Base-by-base conservation (phyloP, 2,113 vertebrate species). In the Silurus glanis region DNA sequence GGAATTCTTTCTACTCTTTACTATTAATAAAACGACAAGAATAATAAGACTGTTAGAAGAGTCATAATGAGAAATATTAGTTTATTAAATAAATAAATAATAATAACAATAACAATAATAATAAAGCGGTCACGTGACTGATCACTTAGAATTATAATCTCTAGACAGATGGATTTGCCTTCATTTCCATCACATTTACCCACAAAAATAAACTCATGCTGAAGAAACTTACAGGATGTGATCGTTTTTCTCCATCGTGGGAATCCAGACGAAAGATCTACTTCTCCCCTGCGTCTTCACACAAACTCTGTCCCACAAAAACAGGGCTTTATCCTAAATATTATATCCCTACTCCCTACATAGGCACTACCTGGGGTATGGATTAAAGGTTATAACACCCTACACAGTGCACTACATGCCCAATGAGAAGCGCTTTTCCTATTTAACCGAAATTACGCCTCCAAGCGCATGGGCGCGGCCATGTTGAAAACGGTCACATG, bases 141-240 rank as follows among this genome's bases (percentile, higher is more conserved):
- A 37, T 37, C 51, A 16, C 51, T 16, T n/a, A 51, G 45, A 1
- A 19, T 21, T 17, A 47, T n/a, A 4, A 75, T n/a, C 8, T 6
- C 6, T 51, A 51, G 8, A 47, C 4, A 72, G 13, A 13, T 49
- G 17, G 1, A 51, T 76, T 3, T 75, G 19, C 51, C 3, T 2
- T 56, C 0, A 25, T 16, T 6, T 16, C 2, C 49, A 78, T 19
- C 0, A 25, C 5, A 45, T 56, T 56, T 9, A 10, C 25, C 58
- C 16, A 37, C 55, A 10, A 0, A 37, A 9, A 45, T 25, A 59
- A 5, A 25, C 1, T 53, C 1, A 62, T 16, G 59, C 12, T 14
- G 10, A 84, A 61, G 19, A 53, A 74, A 94, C 94, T 94, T 47
- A 95, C 95, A 95, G 90, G 71, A 93, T 94, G 1, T 94, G 55